These are phyloP conservation scores for Drosophila guanche DNA, from an alignment of 1,140 invertebrate genomes.

Conservation along the genomic window DNA sequence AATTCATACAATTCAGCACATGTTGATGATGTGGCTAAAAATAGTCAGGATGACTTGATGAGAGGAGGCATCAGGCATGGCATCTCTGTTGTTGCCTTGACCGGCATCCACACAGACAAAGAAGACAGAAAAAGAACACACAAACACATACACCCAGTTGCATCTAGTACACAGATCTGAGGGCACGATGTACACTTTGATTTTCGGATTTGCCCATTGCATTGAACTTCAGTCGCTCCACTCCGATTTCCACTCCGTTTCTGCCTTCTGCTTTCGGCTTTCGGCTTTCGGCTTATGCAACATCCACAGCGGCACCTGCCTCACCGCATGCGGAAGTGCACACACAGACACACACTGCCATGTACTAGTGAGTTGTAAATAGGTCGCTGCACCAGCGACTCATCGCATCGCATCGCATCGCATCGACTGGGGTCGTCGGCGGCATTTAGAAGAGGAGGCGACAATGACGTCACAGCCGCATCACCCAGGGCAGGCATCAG, in stretches of 20 bases:
- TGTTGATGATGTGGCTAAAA: conserved; percentile 46
- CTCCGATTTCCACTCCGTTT: background rate
- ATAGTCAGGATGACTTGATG: conserved; percentile 9
- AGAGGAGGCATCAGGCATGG: conserved; percentile 9
- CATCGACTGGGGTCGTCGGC: conserved; percentile 14
- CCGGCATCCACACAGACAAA: conserved; percentile 42
- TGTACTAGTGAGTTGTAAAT: conserved; percentile 54
- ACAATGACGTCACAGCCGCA: conserved; percentile 72
- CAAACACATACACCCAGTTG: conserved; percentile 8
- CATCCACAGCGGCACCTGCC: conserved; percentile 5
- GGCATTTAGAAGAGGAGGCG: conserved; percentile 49
- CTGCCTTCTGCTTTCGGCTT: conserved; percentile 10
- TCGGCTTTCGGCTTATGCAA: conserved; percentile 32
- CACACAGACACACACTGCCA: conserved; percentile 3
- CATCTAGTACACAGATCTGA: conserved; percentile 2
- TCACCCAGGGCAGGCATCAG: conserved; percentile 15
- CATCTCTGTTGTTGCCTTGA: conserved; percentile 55
- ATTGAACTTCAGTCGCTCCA: conserved; percentile 63
- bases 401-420: conserved; percentile 33
- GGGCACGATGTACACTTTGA: conserved; percentile 40
- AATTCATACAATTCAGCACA: conserved; percentile 43
- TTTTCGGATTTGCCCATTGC: conserved; percentile 50
- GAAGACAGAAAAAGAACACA: background rate
- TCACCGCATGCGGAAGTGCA: conserved; percentile 55
- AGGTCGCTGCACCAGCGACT: conserved; percentile 56